Evolutionary conservation across 2,113 vertebrate genomes (phyloP).

Genomic region (Psammodynastes pulverulentus): DNA sequence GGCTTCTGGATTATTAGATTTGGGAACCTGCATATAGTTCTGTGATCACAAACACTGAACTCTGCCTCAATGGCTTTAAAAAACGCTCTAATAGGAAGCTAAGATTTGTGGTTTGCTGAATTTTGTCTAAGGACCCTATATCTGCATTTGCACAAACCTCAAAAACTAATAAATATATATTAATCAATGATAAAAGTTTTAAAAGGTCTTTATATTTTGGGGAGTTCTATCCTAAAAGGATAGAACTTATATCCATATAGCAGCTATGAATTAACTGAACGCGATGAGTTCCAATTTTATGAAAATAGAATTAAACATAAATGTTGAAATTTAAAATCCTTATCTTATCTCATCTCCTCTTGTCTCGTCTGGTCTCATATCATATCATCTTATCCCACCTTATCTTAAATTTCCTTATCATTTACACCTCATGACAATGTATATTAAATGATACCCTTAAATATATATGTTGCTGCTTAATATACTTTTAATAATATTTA

Average conservation of each 20-base stretch:
- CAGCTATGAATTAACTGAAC: background rate
- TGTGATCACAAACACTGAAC: background rate
- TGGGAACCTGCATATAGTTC: background rate
- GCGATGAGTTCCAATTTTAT: background rate
- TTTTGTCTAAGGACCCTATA: background rate
- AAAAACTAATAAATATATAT: background rate
- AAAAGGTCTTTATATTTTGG: background rate
- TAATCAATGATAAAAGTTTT: background rate
- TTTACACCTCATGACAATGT: background rate
- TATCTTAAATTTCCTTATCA: background rate
- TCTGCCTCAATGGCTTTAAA: background rate
- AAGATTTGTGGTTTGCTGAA: background rate
- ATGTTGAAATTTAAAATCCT: background rate
- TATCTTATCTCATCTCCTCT: background rate
- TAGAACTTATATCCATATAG: background rate
- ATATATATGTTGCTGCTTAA: too few relatives aligned
- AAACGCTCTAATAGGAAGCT: background rate
- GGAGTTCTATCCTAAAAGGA: background rate
- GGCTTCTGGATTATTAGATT: background rate
- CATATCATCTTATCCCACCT: background rate
- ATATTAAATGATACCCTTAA: background rate
- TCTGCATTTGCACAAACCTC: background rate
- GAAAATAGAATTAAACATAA: background rate
- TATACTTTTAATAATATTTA: background rate
- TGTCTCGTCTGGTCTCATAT: background rate